These are phyloP conservation scores for Chironomus tepperi DNA, from an alignment of 1,140 invertebrate genomes.

Conservation along the genomic window DNA sequence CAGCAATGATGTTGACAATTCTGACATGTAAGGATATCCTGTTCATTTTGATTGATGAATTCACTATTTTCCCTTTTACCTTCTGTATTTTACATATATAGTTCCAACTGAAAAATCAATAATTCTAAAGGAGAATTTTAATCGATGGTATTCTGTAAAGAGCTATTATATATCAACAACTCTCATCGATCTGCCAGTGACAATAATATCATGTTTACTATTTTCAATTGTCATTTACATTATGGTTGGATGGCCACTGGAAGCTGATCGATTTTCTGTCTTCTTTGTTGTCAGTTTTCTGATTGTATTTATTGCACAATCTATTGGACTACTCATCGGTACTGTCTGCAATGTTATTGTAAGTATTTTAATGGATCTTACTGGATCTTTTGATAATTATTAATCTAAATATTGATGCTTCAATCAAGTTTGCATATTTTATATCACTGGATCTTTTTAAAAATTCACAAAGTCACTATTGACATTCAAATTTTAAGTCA, in stretches of 20 bases:
- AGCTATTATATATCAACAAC: constrained; percentile 84
- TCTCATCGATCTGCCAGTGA: constrained; percentile 68
- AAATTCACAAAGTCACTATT: too few relatives aligned
- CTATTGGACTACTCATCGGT: constrained; percentile 79
- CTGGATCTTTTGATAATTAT: too few relatives aligned
- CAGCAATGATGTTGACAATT: constrained; percentile 76
- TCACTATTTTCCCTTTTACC: constrained; percentile 38
- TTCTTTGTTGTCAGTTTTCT: constrained; percentile 72
- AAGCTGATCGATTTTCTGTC: constrained; percentile 65
- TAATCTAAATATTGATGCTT: too few relatives aligned
- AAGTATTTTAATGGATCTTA: constrained; percentile 41
- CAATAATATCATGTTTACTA: constrained; percentile 61
- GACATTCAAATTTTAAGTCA: too few relatives aligned
- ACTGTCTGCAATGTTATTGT: constrained; percentile 73
- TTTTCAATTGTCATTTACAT: constrained; percentile 77
- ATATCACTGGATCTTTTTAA: too few relatives aligned
- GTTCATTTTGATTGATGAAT: constrained; percentile 15
- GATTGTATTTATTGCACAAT: constrained; percentile 80
- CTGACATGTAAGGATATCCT: constrained; percentile 61
- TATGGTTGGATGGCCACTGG: constrained; percentile 77
- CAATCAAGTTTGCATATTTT: too few relatives aligned
- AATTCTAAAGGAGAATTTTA: constrained; percentile 86
- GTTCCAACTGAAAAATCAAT: constrained; percentile 88
- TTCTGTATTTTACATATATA: constrained; percentile 36
- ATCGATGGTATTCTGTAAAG: constrained; percentile 93